phyloP scores from a whole-genome alignment of 64 coral and sea anemone genomes.

The Dendrophyllia cribrosa region DNA sequence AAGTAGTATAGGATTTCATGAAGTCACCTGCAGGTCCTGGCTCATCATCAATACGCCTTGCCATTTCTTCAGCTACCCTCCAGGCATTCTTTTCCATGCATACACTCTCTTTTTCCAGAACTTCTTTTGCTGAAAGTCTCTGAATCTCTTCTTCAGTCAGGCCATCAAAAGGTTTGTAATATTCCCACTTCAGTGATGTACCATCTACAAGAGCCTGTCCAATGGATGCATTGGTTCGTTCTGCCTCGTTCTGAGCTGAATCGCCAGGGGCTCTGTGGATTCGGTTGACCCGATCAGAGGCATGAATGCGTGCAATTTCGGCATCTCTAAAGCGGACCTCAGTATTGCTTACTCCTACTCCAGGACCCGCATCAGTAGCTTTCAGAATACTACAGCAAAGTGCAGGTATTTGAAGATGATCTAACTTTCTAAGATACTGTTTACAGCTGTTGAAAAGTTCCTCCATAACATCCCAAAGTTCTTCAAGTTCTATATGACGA shows the following conservation, averaged over 20 bases:
- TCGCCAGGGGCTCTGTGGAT: slow-evolving; percentile 48
- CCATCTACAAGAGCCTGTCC: slow-evolving; percentile 43
- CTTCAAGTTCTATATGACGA: slow-evolving; percentile 19
- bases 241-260: slow-evolving; percentile 56
- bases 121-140: slow-evolving; percentile 41
- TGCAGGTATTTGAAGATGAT: slow-evolving; percentile 8
- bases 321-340: slow-evolving; percentile 48
- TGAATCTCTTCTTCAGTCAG: slow-evolving; percentile 41
- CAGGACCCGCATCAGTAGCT: slow-evolving; percentile 52
- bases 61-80: slow-evolving; percentile 54
- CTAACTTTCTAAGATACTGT: slow-evolving; percentile 9
- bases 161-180: slow-evolving; percentile 43
- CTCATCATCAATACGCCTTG: slow-evolving; percentile 67
- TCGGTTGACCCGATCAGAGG: slow-evolving; percentile 47
- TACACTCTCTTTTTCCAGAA: slow-evolving; percentile 31
- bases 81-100: slow-evolving; percentile 60
- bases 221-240: slow-evolving; percentile 48
- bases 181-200: slow-evolving; percentile 13
- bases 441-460: slow-evolving; percentile 33
- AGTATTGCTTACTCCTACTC: slow-evolving; percentile 30
- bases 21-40: slow-evolving; percentile 57
- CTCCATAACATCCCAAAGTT: slow-evolving; percentile 35
- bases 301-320: slow-evolving; percentile 56
- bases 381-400: slow-evolving; percentile 42
- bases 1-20: slow-evolving; percentile 47